Conservation (phyloP, 2,113 vertebrate genomes). For the Pycnonotus jocosus region DNA sequence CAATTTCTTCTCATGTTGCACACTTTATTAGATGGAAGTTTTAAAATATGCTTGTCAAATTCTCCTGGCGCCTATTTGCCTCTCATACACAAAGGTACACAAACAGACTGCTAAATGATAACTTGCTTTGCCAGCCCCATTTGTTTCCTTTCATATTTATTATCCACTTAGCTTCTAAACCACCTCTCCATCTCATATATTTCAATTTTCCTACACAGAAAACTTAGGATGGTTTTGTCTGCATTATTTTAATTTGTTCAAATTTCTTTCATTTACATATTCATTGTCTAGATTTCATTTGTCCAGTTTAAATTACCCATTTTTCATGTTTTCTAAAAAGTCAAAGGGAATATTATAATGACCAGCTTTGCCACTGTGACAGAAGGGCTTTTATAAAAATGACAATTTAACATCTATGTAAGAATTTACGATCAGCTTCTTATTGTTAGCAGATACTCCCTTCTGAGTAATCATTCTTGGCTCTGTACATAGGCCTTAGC, state of each 20-base stretch:
- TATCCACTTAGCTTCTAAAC: neutral
- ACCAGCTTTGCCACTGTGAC: neutral
- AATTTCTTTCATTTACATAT: neutral
- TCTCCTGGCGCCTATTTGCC: neutral
- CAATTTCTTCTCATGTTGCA: neutral
- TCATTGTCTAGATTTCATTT: neutral
- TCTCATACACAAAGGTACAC: neutral
- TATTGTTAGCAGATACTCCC: neutral
- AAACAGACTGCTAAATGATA: neutral
- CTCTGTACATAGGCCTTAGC: neutral
- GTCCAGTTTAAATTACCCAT: neutral
- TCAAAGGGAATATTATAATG: neutral
- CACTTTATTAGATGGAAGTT: neutral
- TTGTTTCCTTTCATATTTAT: neutral
- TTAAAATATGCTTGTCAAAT: neutral
- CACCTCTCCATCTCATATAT: neutral
- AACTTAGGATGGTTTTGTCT: neutral
- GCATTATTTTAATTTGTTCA: neutral
- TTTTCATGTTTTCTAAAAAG: neutral
- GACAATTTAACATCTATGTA: neutral
- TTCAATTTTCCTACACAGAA: neutral
- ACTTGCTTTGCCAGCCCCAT: neutral
- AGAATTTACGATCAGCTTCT: neutral
- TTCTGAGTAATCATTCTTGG: neutral
- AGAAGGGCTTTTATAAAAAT: neutral